phyloP scores from a whole-genome alignment of 1,140 invertebrate genomes.

The Arctopsyche grandis region DNA sequence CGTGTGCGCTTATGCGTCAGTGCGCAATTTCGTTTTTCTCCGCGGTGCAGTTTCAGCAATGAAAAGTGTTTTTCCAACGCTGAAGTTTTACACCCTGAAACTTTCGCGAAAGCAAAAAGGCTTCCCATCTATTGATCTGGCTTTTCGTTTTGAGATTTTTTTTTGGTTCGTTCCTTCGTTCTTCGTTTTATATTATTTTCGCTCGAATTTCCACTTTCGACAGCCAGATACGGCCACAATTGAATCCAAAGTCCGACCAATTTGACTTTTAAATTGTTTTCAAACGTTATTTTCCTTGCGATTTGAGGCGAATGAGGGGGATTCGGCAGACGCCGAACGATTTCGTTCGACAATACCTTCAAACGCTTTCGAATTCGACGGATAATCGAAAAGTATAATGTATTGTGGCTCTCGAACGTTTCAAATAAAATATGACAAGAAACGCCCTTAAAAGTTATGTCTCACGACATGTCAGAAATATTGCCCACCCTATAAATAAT shows the following conservation, averaged over 20 bases:
- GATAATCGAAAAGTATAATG: not conserved
- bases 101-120: constrained; percentile 1
- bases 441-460: not conserved
- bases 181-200: not conserved
- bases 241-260: constrained; percentile 29
- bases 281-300: constrained; percentile 25
- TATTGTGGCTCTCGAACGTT: not conserved
- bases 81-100: not conserved
- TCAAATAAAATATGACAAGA: not conserved
- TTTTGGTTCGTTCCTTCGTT: not conserved
- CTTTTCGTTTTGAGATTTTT: not conserved
- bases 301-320: not conserved
- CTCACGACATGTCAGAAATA: not conserved
- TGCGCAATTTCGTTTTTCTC: constrained; percentile 14
- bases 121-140: constrained; percentile 13
- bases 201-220: not conserved
- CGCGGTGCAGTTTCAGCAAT: not conserved
- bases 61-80: constrained; percentile 32
- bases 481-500: not conserved
- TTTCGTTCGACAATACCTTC: not conserved
- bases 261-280: constrained; percentile 38
- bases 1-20: constrained; percentile 1
- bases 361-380: not conserved
- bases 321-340: constrained; percentile 3
- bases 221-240: constrained; percentile 5